Evolutionary conservation across 2,797 vertebrate species (phyloP).

Genomic region (Nannoperca australis): DNA sequence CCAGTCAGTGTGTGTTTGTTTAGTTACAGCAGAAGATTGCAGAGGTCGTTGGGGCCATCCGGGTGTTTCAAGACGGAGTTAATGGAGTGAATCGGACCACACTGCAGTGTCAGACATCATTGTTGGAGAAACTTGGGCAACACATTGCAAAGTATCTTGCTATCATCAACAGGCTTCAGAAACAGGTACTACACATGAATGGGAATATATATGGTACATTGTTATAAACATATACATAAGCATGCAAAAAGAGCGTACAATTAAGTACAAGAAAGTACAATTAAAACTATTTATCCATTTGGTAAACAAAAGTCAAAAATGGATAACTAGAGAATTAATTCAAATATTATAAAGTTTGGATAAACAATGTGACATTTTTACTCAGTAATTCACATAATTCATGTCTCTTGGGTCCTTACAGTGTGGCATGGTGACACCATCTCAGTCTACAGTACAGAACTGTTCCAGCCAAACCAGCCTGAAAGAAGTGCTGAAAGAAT

Average conservation of each 20-base stretch:
- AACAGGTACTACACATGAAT: slow-evolving; percentile 55
- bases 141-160: slow-evolving; percentile 44
- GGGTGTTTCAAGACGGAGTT: slow-evolving; percentile 34
- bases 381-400: background rate
- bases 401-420: slow-evolving; percentile 38
- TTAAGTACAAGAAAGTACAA: background rate
- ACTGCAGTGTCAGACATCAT: slow-evolving; percentile 39
- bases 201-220: background rate
- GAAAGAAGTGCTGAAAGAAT: slow-evolving; percentile 28
- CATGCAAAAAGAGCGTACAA: background rate
- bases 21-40: slow-evolving; percentile 72
- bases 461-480: slow-evolving; percentile 14
- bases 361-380: background rate
- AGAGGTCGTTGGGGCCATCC: slow-evolving; percentile 61
- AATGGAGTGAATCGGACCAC: background rate
- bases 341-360: background rate
- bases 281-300: background rate
- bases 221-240: background rate
- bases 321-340: no score
- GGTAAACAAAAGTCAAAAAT: background rate
- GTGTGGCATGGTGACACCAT: background rate
- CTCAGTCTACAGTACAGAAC: background rate
- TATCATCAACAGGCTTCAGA: slow-evolving; percentile 38
- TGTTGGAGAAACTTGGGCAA: slow-evolving; percentile 44
- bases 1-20: slow-evolving; percentile 7